Evolutionary conservation across 2,888 invertebrate genomes (phyloP), one percentile per base, ranked within the genome.

Genomic region (Perizoma affinitatum): DNA sequence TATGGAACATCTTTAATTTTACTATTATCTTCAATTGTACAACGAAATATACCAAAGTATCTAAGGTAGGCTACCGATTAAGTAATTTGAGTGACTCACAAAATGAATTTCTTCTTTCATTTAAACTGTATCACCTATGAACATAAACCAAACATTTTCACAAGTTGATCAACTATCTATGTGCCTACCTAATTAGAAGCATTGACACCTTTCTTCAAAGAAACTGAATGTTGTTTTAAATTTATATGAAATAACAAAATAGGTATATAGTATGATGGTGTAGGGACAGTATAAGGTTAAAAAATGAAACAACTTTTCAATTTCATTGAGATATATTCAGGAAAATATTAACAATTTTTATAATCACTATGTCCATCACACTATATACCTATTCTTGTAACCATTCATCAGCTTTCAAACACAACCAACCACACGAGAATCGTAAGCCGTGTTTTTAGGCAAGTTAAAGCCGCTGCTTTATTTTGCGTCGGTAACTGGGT

Each of bases 221-320:
- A 43, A n/a, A 5, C n/a, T 0, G 42, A n/a, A 9, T 0, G n/a
- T 43, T n/a, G 4, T 43, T n/a, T 43, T 45, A 5, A 33, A 7
- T 45, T 45, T 33, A 5, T 42, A 6, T 45, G 33, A 43, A 10
- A 35, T 33, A 38, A 22, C 22, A 22, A 22, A 22, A 22, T 36
- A 64, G 65, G 67, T 52, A 65, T 87, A 90, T 88, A 92, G 90
- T 87, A 90, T 92, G 91, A 92, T 92, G 91, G 91, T 72, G 75
- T 72, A 68, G 76, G 80, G 75, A 68, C 41, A 61, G 60, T 45
- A 63, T 65, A 65, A 76, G 86, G 82, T 78, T 77, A 63, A 58
- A 65, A 86, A 91, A 90, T 90, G 76, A 91, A 91, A 91, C 90
- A 85, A 87, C 86, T 74, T 63, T 66, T 57, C 22, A 63, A 66